Base-by-base conservation (phyloP, 2,888 invertebrate genomes). In the Drosophila limbata region DNA sequence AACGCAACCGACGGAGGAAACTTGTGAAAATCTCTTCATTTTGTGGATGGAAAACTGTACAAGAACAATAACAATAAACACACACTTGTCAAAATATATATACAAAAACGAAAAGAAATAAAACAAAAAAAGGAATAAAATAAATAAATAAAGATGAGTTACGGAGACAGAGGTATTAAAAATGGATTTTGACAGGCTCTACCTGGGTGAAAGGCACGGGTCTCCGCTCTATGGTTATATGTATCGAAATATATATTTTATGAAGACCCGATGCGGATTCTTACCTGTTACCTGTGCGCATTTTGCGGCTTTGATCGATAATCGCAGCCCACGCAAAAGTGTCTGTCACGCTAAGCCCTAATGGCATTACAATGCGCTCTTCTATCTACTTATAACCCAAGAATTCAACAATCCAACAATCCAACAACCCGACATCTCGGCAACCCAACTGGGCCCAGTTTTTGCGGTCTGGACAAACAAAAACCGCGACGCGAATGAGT, bases 261-360 rank as follows among this genome's bases (percentile, higher is more conserved):
- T 28, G n/a, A 35, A 3, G 37, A 25, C 3, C 28, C 19, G 39
- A 31, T 51, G 19, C 21, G 3, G 31, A 35, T 39, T 35, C 13
- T 28, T 31, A 39, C 47, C 44, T 35, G 48, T 74, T 87, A 90
- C 86, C 90, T 89, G 86, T 64, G 57, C 74, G 52, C 72, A 67
- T 53, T 79, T 79, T 88, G 90, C 73, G 87, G 91, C 79, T 90
- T 81, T 81, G 81, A 90, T 90, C 82, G 90, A 85, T 90, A 91
- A 91, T 90, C 90, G 76, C 73, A 63, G 80, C 78, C 89, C 86
- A 85, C 88, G 81, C 85, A 84, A 88, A 86, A 83, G 71, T 84
- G 81, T 77, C 73, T 71, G 85, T 86, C 85, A 86, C 88, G 82
- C 88, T 79, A 73, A 73, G 68, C 53, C 77, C 57, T 85, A 85